These are phyloP conservation scores for Oreotragus oreotragus DNA, from an alignment of 2,113 vertebrate genomes.

Conservation along the genomic window DNA sequence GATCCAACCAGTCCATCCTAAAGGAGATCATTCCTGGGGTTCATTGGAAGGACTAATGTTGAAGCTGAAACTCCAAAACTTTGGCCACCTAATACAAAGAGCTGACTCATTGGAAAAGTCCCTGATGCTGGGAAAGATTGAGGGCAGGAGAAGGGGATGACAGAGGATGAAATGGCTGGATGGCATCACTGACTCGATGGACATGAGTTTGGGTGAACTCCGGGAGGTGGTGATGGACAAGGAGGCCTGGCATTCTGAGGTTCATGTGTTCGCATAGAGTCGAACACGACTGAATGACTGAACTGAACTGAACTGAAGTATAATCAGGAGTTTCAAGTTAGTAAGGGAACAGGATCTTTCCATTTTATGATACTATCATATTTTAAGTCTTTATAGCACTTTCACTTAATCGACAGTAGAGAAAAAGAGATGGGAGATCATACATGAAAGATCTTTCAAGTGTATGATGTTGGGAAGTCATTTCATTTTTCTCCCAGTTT, in stretches of 20 bases:
- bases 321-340: background rate
- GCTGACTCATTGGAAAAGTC: background rate
- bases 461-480: background rate
- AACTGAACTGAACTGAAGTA: background rate
- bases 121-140: background rate
- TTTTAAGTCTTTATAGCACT: background rate
- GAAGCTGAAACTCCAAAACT: background rate
- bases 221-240: too few relatives aligned
- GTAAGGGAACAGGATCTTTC: background rate
- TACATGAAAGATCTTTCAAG: background rate
- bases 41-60: background rate
- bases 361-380: background rate
- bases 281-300: accelerated
- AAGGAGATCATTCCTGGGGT: background rate
- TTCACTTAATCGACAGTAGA: background rate
- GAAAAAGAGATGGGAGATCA: background rate
- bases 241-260: background rate
- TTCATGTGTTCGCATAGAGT: background rate
- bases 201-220: too few relatives aligned
- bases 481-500: background rate
- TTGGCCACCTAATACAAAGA: background rate
- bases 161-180: background rate
- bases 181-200: background rate
- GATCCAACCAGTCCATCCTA: background rate
- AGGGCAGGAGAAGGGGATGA: background rate